A percentile compares a stretch with the other conserved stretches of the same genome.
phyloP scores from a whole-genome alignment of 2,888 invertebrate genomes.

The Sinhomidia bicolor region DNA sequence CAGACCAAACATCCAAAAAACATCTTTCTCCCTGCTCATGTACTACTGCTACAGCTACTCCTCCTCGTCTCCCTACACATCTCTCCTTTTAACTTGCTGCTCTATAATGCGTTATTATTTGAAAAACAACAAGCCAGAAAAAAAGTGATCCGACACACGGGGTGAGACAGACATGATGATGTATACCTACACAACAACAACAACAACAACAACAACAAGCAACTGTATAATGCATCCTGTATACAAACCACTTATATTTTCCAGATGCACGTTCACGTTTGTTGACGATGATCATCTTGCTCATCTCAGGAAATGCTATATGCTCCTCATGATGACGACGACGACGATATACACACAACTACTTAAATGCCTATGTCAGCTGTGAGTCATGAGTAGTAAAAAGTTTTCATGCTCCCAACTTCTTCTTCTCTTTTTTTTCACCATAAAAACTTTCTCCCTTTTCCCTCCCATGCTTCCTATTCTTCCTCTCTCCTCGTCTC shows the following conservation, averaged over 20 bases:
- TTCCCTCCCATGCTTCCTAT: neutral
- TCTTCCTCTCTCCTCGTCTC: neutral
- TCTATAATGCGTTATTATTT: neutral
- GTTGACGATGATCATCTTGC: too few species aligned
- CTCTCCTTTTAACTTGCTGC: neutral
- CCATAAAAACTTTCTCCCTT: neutral
- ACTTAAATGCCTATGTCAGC: conserved; percentile 37
- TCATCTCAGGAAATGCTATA: too few species aligned
- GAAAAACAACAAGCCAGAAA: neutral
- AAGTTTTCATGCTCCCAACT: neutral
- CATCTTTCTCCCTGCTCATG: too few species aligned
- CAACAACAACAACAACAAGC: too few species aligned
- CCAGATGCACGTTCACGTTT: neutral
- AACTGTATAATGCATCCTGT: too few species aligned
- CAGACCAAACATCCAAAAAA: neutral
- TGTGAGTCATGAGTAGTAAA: conserved; percentile 32
- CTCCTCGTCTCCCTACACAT: neutral
- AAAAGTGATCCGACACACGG: neutral
- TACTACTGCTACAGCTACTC: neutral
- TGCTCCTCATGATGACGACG: neutral
- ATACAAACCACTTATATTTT: too few species aligned
- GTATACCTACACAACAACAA: too few species aligned
- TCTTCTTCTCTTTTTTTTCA: too few species aligned
- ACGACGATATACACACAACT: neutral
- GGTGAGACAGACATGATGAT: too few species aligned